Conservation (phyloP, 2,113 vertebrate species). For the Grammomys dolichurus region DNA sequence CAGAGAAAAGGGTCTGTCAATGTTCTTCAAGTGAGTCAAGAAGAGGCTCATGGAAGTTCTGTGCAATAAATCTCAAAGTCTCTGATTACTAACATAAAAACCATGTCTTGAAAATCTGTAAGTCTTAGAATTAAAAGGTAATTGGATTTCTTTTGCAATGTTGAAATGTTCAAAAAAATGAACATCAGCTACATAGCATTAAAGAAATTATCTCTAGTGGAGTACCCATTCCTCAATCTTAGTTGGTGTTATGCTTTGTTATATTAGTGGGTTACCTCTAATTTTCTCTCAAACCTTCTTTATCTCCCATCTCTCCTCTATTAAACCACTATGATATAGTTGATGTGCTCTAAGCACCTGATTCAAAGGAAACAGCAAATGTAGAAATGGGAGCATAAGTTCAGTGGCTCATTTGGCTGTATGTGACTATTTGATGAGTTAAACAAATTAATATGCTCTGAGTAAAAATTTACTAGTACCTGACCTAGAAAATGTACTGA, state of each 20-base stretch:
- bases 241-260: background rate
- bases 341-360: background rate
- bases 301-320: background rate
- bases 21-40: conserved; percentile 1
- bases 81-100: conserved; percentile 40
- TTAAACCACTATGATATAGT: background rate
- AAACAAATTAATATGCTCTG: background rate
- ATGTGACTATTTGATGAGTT: background rate
- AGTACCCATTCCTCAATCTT: background rate
- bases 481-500: background rate
- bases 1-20: background rate
- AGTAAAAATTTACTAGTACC: background rate
- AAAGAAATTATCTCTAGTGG: background rate
- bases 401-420: background rate
- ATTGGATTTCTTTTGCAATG: conserved; percentile 32
- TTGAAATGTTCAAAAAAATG: background rate
- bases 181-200: background rate
- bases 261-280: background rate
- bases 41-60: background rate
- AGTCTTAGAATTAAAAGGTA: conserved; percentile 34
- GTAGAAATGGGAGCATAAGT: background rate
- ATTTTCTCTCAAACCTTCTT: background rate
- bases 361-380: background rate
- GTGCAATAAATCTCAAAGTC: background rate
- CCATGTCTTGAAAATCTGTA: conserved; percentile 26